These are phyloP conservation scores for Drosophila greeni DNA, from an alignment of 2,888 invertebrate genomes.

Conservation along the genomic window DNA sequence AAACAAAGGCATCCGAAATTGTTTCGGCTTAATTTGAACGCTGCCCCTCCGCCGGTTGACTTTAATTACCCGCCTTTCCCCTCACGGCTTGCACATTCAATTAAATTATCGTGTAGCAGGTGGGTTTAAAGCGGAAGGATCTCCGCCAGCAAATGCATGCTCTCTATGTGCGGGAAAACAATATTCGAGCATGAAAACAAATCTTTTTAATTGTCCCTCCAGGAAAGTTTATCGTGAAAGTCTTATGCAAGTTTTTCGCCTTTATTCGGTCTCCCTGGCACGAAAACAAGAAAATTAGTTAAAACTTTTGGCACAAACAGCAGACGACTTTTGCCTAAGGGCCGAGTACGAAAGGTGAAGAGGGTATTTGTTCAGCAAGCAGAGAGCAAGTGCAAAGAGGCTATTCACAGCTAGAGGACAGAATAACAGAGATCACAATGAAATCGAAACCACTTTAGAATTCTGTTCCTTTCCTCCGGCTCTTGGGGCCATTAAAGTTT, in stretches of 20 bases:
- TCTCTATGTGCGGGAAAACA: constrained; percentile 11
- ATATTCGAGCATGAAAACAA: constrained; percentile 48
- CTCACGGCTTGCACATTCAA: constrained; percentile 54
- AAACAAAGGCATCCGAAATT: constrained; percentile 54
- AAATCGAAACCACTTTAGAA: constrained; percentile 14
- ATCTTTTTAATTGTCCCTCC: constrained; percentile 61
- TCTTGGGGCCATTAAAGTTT: constrained; percentile 14
- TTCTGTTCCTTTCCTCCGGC: not conserved
- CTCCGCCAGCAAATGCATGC: constrained; percentile 6
- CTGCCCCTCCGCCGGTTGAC: constrained; percentile 36
- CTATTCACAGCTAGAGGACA: not conserved
- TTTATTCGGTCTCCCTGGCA: constrained; percentile 29
- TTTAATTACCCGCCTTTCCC: constrained; percentile 61
- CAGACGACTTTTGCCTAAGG: constrained; percentile 40
- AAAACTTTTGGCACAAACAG: constrained; percentile 61
- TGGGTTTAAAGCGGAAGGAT: constrained; percentile 46
- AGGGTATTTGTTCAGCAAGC: constrained; percentile 5
- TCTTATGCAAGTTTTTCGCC: constrained; percentile 52
- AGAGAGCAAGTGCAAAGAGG: not conserved
- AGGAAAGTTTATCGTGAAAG: constrained; percentile 54
- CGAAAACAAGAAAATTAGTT: constrained; percentile 68
- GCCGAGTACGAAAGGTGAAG: constrained; percentile 1
- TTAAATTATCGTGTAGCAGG: constrained; percentile 58
- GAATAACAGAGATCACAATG: constrained; percentile 3
- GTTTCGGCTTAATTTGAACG: constrained; percentile 67